Evolutionary conservation across 2,888 invertebrate genomes (phyloP), one percentile per base, ranked within the genome.

Genomic region (Cactoblastis cactorum): DNA sequence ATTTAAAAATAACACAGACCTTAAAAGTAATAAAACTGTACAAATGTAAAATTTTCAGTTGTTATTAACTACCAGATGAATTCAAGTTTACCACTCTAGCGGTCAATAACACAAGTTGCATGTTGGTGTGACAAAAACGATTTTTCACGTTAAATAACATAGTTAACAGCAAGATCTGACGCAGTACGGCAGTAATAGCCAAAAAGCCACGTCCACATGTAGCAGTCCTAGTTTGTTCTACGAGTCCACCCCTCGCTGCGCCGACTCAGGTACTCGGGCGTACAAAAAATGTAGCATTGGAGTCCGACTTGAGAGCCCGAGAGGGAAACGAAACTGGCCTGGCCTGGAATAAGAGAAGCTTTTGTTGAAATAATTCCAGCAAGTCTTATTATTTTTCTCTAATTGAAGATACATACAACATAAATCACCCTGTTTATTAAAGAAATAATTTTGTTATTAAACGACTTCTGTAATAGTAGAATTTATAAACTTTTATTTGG

Each of bases 201-300:
- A 58, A 66, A 64, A 59, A 56, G 63, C 58, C 58, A 62, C 60
- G 61, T 56, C 65, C 67, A 71, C 74, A 77, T 76, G 71, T 72
- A 71, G 72, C 64, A 61, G 58, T 65, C 59, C 58, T 57, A 62
- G 67, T 69, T 66, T 69, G 62, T 67, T 65, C 63, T 64, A 64
- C 54, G 59, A 58, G 55, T 55, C 58, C 67, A 69, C 71, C 79
- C 79, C 78, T 73, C 74, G 69, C 71, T 69, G 70, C 46, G 65
- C 68, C 78, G 78, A 77, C 77, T 77, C 79, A 67, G 64, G 63
- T 49, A 57, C 48, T 56, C 39, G 52, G 47, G 47, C 39, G 62
- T 53, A 55, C 51, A 65, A 62, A 72, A 71, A 67, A 52, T 50
- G 64, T 58, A 57, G 34, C 53, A 46, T 50, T 56, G 56, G 47